A percentile compares a stretch with the other conserved stretches of the same genome.
Conservation (phyloP, 2,797 vertebrate species). For the Poeciliopsis turneri region DNA sequence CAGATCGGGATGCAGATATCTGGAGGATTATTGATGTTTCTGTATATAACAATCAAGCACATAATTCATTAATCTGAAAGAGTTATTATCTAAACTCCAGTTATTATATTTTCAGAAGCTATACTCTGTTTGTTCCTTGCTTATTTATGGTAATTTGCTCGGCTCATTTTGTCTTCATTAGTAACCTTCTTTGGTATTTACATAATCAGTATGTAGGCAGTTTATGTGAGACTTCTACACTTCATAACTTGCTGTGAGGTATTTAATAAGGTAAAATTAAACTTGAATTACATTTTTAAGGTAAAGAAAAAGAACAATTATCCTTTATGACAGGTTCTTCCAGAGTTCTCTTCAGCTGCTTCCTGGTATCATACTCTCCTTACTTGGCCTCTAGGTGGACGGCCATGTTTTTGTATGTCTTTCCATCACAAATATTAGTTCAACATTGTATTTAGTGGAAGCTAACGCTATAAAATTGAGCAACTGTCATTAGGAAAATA, state of each 20-base stretch:
- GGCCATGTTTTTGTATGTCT: neutral
- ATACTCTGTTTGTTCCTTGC: neutral
- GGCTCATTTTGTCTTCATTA: neutral
- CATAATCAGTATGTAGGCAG: conserved; percentile 1
- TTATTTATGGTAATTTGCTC: conserved; percentile 4
- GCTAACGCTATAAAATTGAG: no score
- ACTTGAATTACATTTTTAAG: neutral
- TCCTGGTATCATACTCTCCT: neutral
- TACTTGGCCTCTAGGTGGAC: neutral
- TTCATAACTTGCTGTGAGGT: neutral
- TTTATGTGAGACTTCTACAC: neutral
- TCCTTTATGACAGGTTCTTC: neutral
- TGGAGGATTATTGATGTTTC: conserved; percentile 1
- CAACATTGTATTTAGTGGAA: neutral
- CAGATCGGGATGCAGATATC: neutral
- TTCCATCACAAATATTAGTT: neutral
- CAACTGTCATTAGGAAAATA: no score
- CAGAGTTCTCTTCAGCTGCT: neutral
- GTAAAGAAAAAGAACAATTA: neutral
- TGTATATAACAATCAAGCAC: neutral
- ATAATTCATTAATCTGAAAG: neutral
- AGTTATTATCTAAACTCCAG: neutral
- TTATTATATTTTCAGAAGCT: neutral
- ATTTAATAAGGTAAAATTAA: neutral
- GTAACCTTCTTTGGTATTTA: neutral